Base-by-base conservation (phyloP, 2,113 vertebrate genomes). In the Gavialis gangeticus region DNA sequence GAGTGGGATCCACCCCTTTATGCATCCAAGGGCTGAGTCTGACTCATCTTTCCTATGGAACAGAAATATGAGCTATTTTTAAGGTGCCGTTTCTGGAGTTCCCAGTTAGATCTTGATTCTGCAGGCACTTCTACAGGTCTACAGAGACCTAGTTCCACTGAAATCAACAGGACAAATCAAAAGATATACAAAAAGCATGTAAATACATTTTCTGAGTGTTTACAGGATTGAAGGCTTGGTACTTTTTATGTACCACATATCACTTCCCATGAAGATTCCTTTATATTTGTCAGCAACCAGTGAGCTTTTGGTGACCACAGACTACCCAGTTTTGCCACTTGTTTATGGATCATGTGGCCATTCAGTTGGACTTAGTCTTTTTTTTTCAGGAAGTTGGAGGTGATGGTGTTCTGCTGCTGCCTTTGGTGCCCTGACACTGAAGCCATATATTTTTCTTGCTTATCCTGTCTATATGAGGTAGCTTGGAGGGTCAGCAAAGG, bases 61-160 rank as follows among this genome's bases (percentile, higher is more conserved):
- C 12, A 58, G 87, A 58, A 4, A 22, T 0, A 4, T 46, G 56
- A 87, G 85, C 56, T 46, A 59, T 88, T 82, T 75, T 57, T 13
- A 59, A 12, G 83, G 27, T 91, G 34, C 55, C 19, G 4, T 2
- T 58, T 56, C 4, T 62, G 46, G 82, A 71, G 46, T 75, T 85
- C 63, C 24, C 67, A n/a, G 37, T 82, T 67, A 73, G 27, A 59
- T 57, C 27, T 30, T 9, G 79, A 66, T 66, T 24, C 63, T 66
- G 25, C 13, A 27, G 30, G 19, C 25, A 82, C 79, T 87, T 87
- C 30, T 30, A 77, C 58, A 24, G 37, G 3, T 12, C 11, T 12
- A 19, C 4, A 1, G 0, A 1, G 37, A 67, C 1, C 0, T 17
- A 0, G 0, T 19, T 17, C 15, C 34, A 24, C 13, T 5, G 13